phyloP scores from a whole-genome alignment of 2,797 vertebrate genomes.

The Alcedo quadribrachys region DNA sequence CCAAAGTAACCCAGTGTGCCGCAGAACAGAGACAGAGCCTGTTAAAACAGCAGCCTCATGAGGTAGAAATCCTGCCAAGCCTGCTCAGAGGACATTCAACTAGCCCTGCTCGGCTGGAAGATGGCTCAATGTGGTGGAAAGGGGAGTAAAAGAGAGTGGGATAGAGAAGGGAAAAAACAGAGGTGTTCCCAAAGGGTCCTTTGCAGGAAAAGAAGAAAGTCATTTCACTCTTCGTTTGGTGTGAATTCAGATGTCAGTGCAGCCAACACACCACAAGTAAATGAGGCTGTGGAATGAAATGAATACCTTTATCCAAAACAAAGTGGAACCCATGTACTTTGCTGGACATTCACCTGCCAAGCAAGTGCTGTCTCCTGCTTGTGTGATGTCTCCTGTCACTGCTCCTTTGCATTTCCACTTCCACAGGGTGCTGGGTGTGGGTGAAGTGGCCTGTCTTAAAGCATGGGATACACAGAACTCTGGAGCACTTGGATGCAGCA shows the following conservation, averaged over 20 bases:
- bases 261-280: neutral
- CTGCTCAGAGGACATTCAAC: conserved; percentile 1
- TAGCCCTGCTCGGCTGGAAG: conserved; percentile 12
- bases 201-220: neutral
- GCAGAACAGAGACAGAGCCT: conserved; percentile 14
- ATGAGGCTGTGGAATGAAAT: neutral
- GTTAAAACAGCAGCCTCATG: conserved; percentile 25
- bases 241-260: neutral
- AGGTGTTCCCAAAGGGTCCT: neutral
- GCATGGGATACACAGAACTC: no score
- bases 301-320: neutral
- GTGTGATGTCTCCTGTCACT: neutral
- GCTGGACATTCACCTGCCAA: neutral
- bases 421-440: neutral
- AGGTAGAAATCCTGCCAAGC: conserved; percentile 47
- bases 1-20: neutral
- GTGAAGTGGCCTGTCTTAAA: neutral
- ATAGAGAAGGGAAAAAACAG: neutral
- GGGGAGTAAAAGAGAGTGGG: neutral
- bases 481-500: neutral
- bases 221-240: neutral
- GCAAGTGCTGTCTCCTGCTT: neutral
- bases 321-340: neutral
- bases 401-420: neutral
- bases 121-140: neutral